Evolutionary conservation across 2,113 vertebrate species (phyloP).

Genomic region (Lasiurus borealis): DNA sequence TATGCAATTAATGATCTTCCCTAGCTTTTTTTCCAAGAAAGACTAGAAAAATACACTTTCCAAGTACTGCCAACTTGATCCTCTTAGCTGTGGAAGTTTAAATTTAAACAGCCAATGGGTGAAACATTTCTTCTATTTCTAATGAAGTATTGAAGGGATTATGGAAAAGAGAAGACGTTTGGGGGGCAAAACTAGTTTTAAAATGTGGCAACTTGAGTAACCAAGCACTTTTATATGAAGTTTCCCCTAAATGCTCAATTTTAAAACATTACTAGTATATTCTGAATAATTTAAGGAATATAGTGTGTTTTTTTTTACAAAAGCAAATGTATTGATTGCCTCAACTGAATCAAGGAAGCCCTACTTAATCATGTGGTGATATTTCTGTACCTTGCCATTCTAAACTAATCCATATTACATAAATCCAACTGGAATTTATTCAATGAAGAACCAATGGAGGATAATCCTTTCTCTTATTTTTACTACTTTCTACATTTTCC

Average conservation of each 20-base stretch:
- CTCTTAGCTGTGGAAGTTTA: background rate
- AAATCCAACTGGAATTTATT: background rate
- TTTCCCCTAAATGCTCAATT: background rate
- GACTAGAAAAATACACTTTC: slow-evolving; percentile 7
- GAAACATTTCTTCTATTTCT: slow-evolving; percentile 47
- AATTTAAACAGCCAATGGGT: slow-evolving; percentile 43
- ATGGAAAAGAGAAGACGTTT: slow-evolving; percentile 11
- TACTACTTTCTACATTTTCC: background rate
- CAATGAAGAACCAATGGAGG: background rate
- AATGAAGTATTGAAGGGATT: slow-evolving; percentile 13
- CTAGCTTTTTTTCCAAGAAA: background rate
- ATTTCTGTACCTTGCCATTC: background rate
- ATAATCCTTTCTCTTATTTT: background rate
- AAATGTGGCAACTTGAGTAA: slow-evolving; percentile 22
- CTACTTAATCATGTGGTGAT: background rate
- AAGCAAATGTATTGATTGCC: background rate
- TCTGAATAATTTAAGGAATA: background rate
- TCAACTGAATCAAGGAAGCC: background rate
- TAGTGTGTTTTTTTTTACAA: background rate
- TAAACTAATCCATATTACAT: background rate
- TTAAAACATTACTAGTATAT: background rate
- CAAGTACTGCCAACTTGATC: background rate
- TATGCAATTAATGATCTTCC: background rate
- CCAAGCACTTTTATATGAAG: background rate
- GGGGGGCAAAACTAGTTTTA: background rate